These are phyloP conservation scores for Papilio dardanus DNA, from an alignment of 1,140 invertebrate genomes.

Conservation along the genomic window DNA sequence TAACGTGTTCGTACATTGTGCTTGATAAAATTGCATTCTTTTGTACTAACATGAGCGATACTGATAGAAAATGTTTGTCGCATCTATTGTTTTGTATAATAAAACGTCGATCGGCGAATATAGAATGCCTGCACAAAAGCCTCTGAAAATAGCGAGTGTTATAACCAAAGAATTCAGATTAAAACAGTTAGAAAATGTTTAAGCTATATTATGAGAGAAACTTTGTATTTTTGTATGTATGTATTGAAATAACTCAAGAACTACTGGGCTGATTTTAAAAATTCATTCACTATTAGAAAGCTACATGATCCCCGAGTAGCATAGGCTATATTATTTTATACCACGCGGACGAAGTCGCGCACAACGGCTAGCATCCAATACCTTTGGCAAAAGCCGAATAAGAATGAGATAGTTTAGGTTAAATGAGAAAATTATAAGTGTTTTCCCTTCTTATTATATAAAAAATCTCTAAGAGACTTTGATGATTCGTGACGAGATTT, in stretches of 20 bases:
- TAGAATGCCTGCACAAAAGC: not conserved
- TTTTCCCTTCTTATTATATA: not conserved
- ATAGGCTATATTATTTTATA: too few relatives aligned
- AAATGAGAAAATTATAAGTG: not conserved
- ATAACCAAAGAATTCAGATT: not conserved
- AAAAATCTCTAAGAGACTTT: not conserved
- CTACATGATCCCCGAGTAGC: too few relatives aligned
- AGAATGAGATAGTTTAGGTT: not conserved
- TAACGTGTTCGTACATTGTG: too few relatives aligned
- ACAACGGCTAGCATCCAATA: too few relatives aligned
- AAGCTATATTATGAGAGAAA: too few relatives aligned
- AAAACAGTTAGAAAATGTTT: not conserved
- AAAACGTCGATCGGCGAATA: not conserved
- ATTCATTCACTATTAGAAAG: too few relatives aligned
- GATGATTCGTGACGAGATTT: not conserved
- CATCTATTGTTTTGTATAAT: not conserved
- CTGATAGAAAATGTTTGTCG: not conserved
- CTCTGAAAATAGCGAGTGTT: not conserved
- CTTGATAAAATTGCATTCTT: not conserved
- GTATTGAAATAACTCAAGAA: too few relatives aligned
- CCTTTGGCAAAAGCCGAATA: too few relatives aligned
- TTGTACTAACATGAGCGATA: not conserved
- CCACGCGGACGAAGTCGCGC: too few relatives aligned
- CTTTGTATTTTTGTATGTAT: too few relatives aligned
- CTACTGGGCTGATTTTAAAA: too few relatives aligned